A percentile compares a stretch with the other conserved stretches of the same genome.
phyloP scores from a whole-genome alignment of 2,888 invertebrate species.

The Heteromyza rotundicornis region DNA sequence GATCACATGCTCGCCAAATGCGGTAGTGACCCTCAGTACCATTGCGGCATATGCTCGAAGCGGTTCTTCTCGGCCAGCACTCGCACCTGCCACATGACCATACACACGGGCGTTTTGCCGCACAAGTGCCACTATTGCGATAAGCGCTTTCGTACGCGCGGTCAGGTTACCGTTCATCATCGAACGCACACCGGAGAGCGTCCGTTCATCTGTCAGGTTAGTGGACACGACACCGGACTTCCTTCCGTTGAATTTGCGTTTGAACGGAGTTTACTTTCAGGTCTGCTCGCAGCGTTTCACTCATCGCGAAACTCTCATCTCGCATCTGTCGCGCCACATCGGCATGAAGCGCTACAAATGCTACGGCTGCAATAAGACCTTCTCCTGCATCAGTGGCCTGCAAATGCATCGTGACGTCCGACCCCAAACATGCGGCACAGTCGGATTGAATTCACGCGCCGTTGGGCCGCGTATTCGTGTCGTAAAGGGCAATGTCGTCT shows the following conservation, averaged over 20 bases:
- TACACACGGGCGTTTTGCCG: conserved; percentile 57
- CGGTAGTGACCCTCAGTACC: conserved; percentile 35
- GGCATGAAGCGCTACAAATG: conserved; percentile 61
- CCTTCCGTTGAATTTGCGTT: background rate
- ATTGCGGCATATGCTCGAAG: conserved; percentile 48
- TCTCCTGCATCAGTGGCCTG: conserved; percentile 57
- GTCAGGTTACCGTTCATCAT: conserved; percentile 57
- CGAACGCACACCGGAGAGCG: conserved; percentile 58
- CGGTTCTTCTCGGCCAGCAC: conserved; percentile 50
- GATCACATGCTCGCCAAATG: conserved; percentile 41
- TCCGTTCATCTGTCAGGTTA: conserved; percentile 56
- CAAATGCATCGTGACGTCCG: conserved; percentile 55
- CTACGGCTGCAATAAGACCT: conserved; percentile 53
- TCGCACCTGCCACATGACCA: conserved; percentile 49
- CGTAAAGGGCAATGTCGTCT: conserved; percentile 54
- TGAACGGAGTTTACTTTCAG: conserved; percentile 29
- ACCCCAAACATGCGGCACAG: conserved; percentile 52
- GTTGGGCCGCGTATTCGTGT: conserved; percentile 58
- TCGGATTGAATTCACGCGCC: conserved; percentile 55
- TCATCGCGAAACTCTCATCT: conserved; percentile 58
- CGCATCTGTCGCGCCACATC: conserved; percentile 58
- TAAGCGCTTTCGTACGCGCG: conserved; percentile 56
- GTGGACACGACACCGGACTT: background rate
- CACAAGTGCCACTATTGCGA: conserved; percentile 53
- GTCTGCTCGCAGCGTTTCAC: conserved; percentile 54